Base-by-base conservation (phyloP, 2,113 vertebrate species). In the Tiliqua scincoides region DNA sequence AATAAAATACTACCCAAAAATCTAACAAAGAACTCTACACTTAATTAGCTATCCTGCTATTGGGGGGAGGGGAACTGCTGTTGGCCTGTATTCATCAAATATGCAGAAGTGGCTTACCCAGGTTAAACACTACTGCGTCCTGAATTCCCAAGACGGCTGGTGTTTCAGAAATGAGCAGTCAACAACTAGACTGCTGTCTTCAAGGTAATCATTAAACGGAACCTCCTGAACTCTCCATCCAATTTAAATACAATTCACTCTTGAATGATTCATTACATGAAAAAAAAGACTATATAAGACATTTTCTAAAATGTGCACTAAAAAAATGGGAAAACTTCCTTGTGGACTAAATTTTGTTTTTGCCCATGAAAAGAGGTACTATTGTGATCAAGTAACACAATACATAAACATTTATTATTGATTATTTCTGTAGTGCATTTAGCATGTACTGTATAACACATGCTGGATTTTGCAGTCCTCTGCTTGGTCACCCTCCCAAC, bases 231-330 rank as follows among this genome's bases (percentile, higher is more conserved):
- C 57, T 74, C 77, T 80, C 52, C 63, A 65, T 21, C 57, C 79
- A 86, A 65, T 86, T 86, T 52, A 86, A 86, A 86, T 73, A 86
- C 30, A 70, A 81, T 70, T 86, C 77, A 62, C 40, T 86, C 68
- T 72, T 86, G 25, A 73, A 37, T 86, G 57, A 80, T 73, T 80
- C 68, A 86, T 86, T 86, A 62, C 12, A 35, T 17, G 37, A 48
- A 61, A 0, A 61, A 0, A 30, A 30, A 40, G 35, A 32, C 57
- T 79, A 21, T 27, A 72, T 72, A 85, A 79, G 37, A 14, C 0
- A 32, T 25, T 48, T 85, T 61, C 7, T 59, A 43, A 61, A 85
- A 35, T 79, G 35, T 48, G 37, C 76, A 72, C 12, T 85, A 63
- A 72, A 30, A n/a, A 79, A 79, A 62, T 48, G 18, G 37, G 37